phyloP scores from a whole-genome alignment of 2,888 invertebrate genomes.

The Eilema caniola region DNA sequence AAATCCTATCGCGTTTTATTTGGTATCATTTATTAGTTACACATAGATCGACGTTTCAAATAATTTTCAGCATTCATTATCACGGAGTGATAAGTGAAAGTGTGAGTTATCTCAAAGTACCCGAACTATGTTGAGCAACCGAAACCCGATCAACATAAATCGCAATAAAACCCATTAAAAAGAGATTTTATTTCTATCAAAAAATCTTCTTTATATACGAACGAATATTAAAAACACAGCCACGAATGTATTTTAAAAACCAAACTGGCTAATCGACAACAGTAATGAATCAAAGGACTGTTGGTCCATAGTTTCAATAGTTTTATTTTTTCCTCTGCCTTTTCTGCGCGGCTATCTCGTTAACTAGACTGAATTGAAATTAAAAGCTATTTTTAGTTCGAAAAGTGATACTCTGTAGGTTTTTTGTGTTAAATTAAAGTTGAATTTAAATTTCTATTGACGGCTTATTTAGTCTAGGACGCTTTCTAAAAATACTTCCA shows the following conservation, averaged over 20 bases:
- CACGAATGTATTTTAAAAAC: background rate
- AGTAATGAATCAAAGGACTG: slow-evolving; percentile 13
- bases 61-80: too few relatives aligned
- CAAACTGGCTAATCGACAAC: slow-evolving; percentile 1
- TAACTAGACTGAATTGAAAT: background rate
- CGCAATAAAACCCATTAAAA: too few relatives aligned
- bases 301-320: background rate
- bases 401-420: background rate
- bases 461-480: background rate
- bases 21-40: too few relatives aligned
- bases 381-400: background rate
- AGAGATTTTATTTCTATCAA: background rate
- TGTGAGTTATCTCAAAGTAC: too few relatives aligned
- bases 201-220: too few relatives aligned
- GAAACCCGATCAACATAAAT: too few relatives aligned
- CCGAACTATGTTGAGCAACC: too few relatives aligned
- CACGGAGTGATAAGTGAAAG: too few relatives aligned
- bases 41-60: too few relatives aligned
- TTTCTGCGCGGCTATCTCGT: slow-evolving; percentile 1
- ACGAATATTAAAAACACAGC: background rate
- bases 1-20: too few relatives aligned
- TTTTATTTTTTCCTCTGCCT: background rate
- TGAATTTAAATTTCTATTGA: background rate
- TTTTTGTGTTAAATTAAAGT: background rate
- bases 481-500: too few relatives aligned